Base-by-base conservation (phyloP, 2,797 vertebrate genomes). In the Pitangus sulphuratus region DNA sequence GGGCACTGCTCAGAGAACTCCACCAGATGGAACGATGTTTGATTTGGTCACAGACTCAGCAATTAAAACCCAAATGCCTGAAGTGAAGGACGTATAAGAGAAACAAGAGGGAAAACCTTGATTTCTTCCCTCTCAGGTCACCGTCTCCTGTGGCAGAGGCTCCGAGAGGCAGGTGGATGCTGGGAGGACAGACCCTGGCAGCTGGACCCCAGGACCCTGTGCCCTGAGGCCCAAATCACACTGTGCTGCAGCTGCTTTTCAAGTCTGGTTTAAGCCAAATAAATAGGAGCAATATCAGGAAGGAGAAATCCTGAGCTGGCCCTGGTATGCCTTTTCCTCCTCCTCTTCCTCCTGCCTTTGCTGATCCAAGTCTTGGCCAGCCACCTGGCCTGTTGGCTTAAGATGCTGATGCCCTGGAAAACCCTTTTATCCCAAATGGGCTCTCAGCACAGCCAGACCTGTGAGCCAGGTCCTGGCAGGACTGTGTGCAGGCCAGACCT, bases 1-100 rank as follows among this genome's bases (percentile, higher is more conserved):
- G 96, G 84, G 92, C 92, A 78, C 64, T 11, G 15, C 89, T 97
- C 93, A 71, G 74, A 57, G 45, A 35, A 66, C 66, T 89, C 79
- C 19, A 71, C 81, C 68, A 97, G 84, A 89, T 91, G 97, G 92
- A 95, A 91, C 3, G 1, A 90, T 84, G 82, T 95, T 94, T 97
- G 88, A 96, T 83, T 93, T 96, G 93, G 83, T 96, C 96, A 66
- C 80, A 88, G 76, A 40, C 77, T 82, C 16, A 1, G 81, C 25
- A 6, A 92, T 93, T 91, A 88, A 86, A 86, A 33, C 20, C 61
- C 77, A 66, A 91, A 64, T 24, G 74, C n/a, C 79, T 81, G 14
- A 90, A 86, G 33, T 44, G 72, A 94, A 96, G 76, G 89, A 51
- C 51, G 12, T 22, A 2, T 2, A 51, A 91, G 58, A 82, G 77